These are phyloP conservation scores for Timandra comae DNA, from an alignment of 2,888 invertebrate species.

Conservation along the genomic window DNA sequence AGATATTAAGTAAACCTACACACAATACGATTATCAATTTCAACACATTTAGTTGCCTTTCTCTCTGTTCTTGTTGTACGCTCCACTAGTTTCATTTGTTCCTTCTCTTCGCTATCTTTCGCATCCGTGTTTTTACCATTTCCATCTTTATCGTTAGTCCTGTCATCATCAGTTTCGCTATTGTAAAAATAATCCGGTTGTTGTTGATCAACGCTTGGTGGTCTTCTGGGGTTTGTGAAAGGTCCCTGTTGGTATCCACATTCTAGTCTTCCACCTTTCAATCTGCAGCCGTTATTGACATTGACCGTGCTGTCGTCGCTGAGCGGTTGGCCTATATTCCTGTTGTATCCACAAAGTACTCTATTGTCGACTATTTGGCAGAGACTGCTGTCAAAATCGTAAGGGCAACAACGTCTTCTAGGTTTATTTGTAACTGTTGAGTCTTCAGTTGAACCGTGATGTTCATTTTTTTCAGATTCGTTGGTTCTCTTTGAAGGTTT, in stretches of 20 bases:
- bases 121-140: neutral
- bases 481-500: too few relatives aligned
- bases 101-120: constrained; percentile 1
- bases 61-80: neutral
- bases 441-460: too few relatives aligned
- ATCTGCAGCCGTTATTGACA: constrained; percentile 42
- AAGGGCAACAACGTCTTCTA: constrained; percentile 51
- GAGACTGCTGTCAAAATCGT: constrained; percentile 43
- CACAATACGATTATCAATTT: constrained; percentile 39
- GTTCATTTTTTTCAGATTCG: too few relatives aligned
- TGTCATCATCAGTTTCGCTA: neutral
- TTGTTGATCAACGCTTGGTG: constrained; percentile 18
- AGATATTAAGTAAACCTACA: constrained; percentile 24
- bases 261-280: constrained; percentile 50
- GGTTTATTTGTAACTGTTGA: too few relatives aligned
- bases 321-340: constrained; percentile 35
- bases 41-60: constrained; percentile 30
- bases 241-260: constrained; percentile 52
- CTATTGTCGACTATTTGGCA: constrained; percentile 50
- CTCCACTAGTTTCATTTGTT: neutral
- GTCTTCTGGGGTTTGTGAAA: constrained; percentile 29
- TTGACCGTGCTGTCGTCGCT: constrained; percentile 20
- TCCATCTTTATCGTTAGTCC: constrained; percentile 1
- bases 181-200: constrained; percentile 3
- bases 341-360: constrained; percentile 52